Percentiles rank a stretch among this genome's conserved stretches.
Evolutionary conservation across 2,797 vertebrate species (phyloP).

Genomic region (Ambastaia sidthimunki): DNA sequence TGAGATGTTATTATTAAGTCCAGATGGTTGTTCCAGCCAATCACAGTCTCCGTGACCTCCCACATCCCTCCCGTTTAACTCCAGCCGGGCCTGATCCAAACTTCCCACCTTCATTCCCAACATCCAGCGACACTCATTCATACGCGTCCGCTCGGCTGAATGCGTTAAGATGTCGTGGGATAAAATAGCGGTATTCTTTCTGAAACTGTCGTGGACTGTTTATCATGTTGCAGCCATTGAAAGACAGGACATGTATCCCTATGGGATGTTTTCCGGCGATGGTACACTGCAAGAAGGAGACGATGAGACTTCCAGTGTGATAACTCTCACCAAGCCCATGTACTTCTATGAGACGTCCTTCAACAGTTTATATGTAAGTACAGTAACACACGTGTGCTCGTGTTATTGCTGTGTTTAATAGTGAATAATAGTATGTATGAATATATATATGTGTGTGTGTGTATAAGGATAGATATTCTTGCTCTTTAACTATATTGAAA

Average conservation of each 20-base stretch:
- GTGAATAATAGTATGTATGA: no score
- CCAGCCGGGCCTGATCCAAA: conserved; percentile 23
- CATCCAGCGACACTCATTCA: conserved; percentile 37
- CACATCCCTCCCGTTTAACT: conserved; percentile 51
- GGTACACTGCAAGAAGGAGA: conserved; percentile 77
- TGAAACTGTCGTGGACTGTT: conserved; percentile 58
- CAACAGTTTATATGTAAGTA: conserved; percentile 81
- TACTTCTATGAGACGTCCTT: conserved; percentile 79
- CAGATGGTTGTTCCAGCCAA: conserved; percentile 58
- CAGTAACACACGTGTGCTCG: neutral
- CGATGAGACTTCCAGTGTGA: conserved; percentile 78
- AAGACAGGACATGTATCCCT: conserved; percentile 73
- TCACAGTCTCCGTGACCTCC: conserved; percentile 43
- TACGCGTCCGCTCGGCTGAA: conserved; percentile 10
- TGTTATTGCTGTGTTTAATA: neutral
- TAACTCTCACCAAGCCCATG: conserved; percentile 70
- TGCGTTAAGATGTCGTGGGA: conserved; percentile 53
- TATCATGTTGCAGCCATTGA: conserved; percentile 65
- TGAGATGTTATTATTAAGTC: conserved; percentile 37
- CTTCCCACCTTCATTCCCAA: conserved; percentile 37
- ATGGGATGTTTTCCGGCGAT: conserved; percentile 72
- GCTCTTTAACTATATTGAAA: no score
- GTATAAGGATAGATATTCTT: no score
- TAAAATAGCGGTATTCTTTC: conserved; percentile 49
- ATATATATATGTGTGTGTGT: no score